Evolutionary conservation across 1,140 invertebrate genomes (phyloP).

Genomic region (Drosophila subpulchrella): DNA sequence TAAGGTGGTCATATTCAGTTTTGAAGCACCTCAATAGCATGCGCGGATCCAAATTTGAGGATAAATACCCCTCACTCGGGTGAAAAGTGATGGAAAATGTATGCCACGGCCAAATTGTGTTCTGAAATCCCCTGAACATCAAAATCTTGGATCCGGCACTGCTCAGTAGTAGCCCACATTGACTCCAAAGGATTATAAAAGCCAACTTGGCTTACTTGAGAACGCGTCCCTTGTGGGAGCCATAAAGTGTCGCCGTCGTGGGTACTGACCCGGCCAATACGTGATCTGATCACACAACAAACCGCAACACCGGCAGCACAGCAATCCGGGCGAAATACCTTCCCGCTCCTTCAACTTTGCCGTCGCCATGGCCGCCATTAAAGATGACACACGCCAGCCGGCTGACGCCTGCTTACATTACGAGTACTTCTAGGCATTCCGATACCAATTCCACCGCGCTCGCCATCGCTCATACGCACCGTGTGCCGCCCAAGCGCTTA

Average conservation of each 20-base stretch:
- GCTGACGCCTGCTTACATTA: slow-evolving; percentile 76
- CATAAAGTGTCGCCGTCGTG: slow-evolving; percentile 11
- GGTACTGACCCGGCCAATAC: slow-evolving; percentile 30
- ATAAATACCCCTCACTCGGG: too few species aligned
- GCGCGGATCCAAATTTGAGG: too few species aligned
- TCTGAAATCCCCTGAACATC: too few species aligned
- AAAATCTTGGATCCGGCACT: too few species aligned
- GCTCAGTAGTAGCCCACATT: not conserved
- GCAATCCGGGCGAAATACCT: slow-evolving; percentile 29
- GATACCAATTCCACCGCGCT: slow-evolving; percentile 38
- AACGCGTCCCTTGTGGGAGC: slow-evolving; percentile 5
- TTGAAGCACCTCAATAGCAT: not conserved
- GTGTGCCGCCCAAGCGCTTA: slow-evolving; percentile 36
- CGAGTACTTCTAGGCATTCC: slow-evolving; percentile 59
- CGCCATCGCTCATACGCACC: slow-evolving; percentile 45
- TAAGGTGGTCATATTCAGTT: slow-evolving; percentile 9
- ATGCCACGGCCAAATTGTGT: too few species aligned
- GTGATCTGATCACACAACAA: slow-evolving; percentile 49
- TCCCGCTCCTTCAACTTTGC: slow-evolving; percentile 12
- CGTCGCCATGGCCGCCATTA: slow-evolving; percentile 73
- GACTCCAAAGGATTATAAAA: slow-evolving; percentile 22
- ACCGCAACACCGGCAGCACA: slow-evolving; percentile 39
- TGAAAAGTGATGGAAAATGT: too few species aligned
- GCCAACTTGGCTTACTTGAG: slow-evolving; percentile 12
- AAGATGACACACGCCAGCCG: slow-evolving; percentile 73